Evolutionary conservation across 2,888 invertebrate genomes (phyloP).

Genomic region (Lordiphosa andalusiaca): DNA sequence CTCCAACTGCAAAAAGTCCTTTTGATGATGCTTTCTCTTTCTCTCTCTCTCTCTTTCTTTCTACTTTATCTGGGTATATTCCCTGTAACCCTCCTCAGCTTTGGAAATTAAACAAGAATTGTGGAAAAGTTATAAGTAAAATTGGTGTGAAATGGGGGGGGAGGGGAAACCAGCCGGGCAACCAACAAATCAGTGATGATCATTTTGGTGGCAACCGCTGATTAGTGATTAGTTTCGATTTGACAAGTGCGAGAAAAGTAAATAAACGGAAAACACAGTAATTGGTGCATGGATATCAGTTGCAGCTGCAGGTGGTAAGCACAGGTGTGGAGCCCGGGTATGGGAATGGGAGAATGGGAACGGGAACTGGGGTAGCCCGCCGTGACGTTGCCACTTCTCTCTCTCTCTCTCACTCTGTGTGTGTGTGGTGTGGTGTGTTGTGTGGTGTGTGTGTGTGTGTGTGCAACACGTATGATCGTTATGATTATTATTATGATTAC

Average conservation of each 20-base stretch:
- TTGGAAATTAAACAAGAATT: no score
- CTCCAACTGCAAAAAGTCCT: slow-evolving; percentile 34
- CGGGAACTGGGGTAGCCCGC: not conserved
- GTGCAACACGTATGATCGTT: slow-evolving; percentile 31
- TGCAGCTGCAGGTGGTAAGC: slow-evolving; percentile 10
- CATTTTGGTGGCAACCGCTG: slow-evolving; percentile 52
- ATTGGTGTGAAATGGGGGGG: no score
- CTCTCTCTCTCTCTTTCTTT: slow-evolving; percentile 24
- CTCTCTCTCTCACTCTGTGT: not conserved
- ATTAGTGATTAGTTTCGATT: slow-evolving; percentile 69
- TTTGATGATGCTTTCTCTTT: slow-evolving; percentile 16
- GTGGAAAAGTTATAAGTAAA: no score
- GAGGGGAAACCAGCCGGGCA: slow-evolving; percentile 35
- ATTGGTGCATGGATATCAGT: slow-evolving; percentile 8
- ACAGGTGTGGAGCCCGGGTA: slow-evolving; percentile 1
- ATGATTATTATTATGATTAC: slow-evolving; percentile 44
- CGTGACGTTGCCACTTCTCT: slow-evolving; percentile 5
- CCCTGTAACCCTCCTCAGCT: no score
- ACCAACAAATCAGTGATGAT: slow-evolving; percentile 10
- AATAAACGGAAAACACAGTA: not conserved
- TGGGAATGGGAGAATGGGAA: slow-evolving; percentile 1
- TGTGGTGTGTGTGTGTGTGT: slow-evolving; percentile 1
- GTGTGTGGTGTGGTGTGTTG: slow-evolving; percentile 1
- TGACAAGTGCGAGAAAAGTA: slow-evolving; percentile 42
- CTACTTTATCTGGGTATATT: slow-evolving; percentile 7